phyloP scores from a whole-genome alignment of 2,113 vertebrate species.

The Xerus inauris region DNA sequence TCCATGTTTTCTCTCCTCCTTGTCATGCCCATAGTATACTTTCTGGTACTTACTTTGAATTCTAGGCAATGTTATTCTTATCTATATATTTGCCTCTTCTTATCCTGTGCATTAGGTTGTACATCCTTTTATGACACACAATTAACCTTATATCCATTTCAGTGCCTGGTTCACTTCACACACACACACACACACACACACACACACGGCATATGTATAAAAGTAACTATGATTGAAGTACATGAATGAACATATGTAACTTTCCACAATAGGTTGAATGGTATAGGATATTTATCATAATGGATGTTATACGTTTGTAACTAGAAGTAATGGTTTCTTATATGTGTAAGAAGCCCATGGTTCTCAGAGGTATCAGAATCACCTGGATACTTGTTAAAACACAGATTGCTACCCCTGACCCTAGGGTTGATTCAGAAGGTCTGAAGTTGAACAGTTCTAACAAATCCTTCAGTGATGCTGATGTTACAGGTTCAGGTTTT shows the following conservation, averaged over 20 bases:
- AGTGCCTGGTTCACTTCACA: neutral
- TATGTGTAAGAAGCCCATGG: neutral
- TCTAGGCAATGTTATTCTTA: neutral
- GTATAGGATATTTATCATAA: neutral
- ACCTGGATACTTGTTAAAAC: neutral
- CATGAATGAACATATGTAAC: neutral
- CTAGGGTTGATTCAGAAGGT: neutral
- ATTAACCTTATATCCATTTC: neutral
- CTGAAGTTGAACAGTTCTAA: neutral
- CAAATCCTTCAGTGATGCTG: neutral
- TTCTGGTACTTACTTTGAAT: neutral
- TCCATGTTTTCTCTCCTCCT: neutral
- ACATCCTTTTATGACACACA: neutral
- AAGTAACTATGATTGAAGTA: neutral
- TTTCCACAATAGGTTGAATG: neutral
- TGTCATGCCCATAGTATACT: neutral
- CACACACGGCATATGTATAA: neutral
- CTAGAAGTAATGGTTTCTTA: neutral
- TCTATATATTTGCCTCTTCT: conserved; percentile 5
- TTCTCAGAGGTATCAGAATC: neutral
- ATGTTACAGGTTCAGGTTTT: neutral
- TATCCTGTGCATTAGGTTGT: neutral
- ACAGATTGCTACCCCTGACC: neutral
- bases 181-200: neutral
- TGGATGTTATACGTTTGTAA: neutral